Evolutionary conservation across 1,140 invertebrate genomes (phyloP), one percentile per base, ranked within the genome.

Genomic region (Diplogasteroides magnus): DNA sequence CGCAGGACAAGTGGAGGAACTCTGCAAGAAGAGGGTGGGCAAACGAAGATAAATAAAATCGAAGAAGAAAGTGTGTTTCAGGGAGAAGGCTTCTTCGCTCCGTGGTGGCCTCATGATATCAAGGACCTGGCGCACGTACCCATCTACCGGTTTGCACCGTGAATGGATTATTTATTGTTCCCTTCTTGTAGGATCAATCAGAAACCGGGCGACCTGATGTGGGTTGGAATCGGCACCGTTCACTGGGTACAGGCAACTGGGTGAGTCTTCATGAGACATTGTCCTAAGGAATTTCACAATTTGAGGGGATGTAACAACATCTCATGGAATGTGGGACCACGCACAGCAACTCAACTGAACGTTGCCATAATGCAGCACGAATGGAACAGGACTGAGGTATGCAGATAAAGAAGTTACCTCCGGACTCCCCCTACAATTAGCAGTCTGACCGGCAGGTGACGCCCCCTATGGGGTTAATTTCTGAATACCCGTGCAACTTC

Each of bases 41-140:
- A 48, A 6, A 48, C 19, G 6, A 6, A 48, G 37, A 11, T 48
- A 48, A 48, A 48, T 48, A 48, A 6, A 11, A 48, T 19, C 19
- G 37, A 48, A 6, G n/a, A n/a, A n/a, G n/a, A n/a, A n/a, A n/a
- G n/a, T n/a, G n/a, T n/a, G n/a, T 48, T 48, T 74, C 94, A 97
- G 83, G 90, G 90, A 77, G 90, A 97, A 23, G 96, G 94, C 85
- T 98, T 97, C 84, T 86, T 98, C 67, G 93, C 94, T 83, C 95
- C 93, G n/a, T 99, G 95, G 95, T 99, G 97, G 97, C 97, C 97
- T 0, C 89, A 92, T 48, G 86, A 97, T 61, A 91, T 94, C 78
- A 95, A 98, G 84, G 86, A 98, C 57, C 90, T 92, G 77, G 91
- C 91, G 80, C 91, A 94, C 84, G 91, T 99, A 77, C 97, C 97